A percentile compares a stretch with the other conserved stretches of the same genome.
These are phyloP conservation scores for Stichodactyla mertensii DNA, from an alignment of 64 coral and sea anemone genomes.

Conservation along the genomic window DNA sequence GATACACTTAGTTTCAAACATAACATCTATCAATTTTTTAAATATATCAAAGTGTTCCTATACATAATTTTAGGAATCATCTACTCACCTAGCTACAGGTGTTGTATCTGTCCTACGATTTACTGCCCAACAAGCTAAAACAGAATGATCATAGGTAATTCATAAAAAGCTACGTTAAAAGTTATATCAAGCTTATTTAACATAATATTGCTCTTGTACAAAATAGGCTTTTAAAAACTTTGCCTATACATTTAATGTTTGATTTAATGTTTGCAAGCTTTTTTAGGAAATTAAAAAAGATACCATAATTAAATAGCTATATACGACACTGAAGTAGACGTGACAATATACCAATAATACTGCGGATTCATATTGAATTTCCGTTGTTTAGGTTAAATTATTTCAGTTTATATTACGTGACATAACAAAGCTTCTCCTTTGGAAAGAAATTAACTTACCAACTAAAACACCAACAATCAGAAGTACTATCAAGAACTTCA, in stretches of 20 bases:
- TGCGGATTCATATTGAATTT: not conserved
- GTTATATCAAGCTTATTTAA: too few species aligned
- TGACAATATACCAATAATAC: not conserved
- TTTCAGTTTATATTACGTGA: not conserved
- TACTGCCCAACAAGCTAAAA: constrained; percentile 16
- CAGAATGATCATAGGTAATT: not conserved
- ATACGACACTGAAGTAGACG: too few species aligned
- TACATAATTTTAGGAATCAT: not conserved
- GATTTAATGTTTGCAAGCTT: too few species aligned
- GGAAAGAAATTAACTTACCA: not conserved
- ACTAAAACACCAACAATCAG: not conserved
- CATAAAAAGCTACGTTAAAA: too few species aligned
- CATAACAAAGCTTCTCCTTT: not conserved
- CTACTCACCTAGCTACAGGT: not conserved
- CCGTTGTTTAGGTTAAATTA: not conserved
- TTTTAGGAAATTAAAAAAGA: too few species aligned
- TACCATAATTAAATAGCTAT: too few species aligned
- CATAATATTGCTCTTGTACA: too few species aligned
- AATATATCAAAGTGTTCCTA: too few species aligned
- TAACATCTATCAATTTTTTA: too few species aligned
- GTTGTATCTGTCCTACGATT: not conserved
- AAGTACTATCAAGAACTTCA: not conserved
- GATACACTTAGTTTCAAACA: too few species aligned
- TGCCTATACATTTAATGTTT: too few species aligned
- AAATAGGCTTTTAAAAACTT: too few species aligned